These are phyloP conservation scores for Phorcus lineatus DNA, from an alignment of 2,888 invertebrate species.

Conservation along the genomic window DNA sequence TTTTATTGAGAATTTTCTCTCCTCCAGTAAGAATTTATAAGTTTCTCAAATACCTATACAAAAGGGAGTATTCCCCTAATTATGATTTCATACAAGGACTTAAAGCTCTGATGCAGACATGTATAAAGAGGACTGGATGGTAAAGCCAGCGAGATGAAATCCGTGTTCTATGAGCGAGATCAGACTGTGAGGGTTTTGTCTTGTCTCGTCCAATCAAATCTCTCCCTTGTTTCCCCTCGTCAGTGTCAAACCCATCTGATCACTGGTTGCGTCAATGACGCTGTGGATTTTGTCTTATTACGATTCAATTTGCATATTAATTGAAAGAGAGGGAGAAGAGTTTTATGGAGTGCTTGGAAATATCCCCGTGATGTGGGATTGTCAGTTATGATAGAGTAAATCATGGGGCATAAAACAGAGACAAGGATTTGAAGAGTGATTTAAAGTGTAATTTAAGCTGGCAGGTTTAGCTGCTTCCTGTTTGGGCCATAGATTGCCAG, in stretches of 20 bases:
- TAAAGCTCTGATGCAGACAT: too few relatives aligned
- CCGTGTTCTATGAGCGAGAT: too few relatives aligned
- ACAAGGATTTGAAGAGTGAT: not conserved
- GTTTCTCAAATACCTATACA: too few relatives aligned
- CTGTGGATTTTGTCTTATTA: constrained; percentile 10
- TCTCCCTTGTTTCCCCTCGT: not conserved
- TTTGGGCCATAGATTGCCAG: not conserved
- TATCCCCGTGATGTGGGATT: not conserved
- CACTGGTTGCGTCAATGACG: not conserved
- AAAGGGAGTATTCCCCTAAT: too few relatives aligned
- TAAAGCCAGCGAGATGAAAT: too few relatives aligned
- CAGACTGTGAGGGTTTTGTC: too few relatives aligned
- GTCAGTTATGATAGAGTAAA: constrained; percentile 7
- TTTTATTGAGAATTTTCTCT: too few relatives aligned
- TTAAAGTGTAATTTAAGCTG: constrained; percentile 7
- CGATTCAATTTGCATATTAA: constrained; percentile 13
- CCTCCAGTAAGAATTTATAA: too few relatives aligned
- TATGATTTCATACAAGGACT: too few relatives aligned
- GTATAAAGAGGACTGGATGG: too few relatives aligned
- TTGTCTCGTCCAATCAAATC: not conserved
- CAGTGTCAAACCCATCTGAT: not conserved
- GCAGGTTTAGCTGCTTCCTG: not conserved
- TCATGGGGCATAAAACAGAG: not conserved
- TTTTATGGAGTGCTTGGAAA: constrained; percentile 8
- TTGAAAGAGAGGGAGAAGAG: not conserved